phyloP scores from a whole-genome alignment of 2,797 vertebrate genomes.

The Crocidura indochinensis region DNA sequence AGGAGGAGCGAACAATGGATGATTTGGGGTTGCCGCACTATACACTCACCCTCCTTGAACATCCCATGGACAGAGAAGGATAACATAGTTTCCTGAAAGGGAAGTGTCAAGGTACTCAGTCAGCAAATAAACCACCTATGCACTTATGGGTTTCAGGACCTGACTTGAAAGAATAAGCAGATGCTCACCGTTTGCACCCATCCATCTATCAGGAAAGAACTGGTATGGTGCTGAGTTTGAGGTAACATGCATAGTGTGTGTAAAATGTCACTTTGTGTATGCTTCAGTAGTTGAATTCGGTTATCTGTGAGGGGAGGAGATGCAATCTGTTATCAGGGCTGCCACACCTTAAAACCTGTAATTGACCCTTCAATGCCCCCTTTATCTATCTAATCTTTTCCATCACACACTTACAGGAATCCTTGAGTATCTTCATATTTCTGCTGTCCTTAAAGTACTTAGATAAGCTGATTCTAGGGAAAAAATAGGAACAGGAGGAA shows the following conservation, averaged over 20 bases:
- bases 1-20: constrained; percentile 87
- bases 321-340: neutral
- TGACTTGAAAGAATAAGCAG: neutral
- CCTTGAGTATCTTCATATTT: constrained; percentile 24
- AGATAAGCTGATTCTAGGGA: constrained; percentile 43
- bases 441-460: constrained; percentile 28
- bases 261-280: constrained; percentile 31
- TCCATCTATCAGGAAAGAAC: constrained; percentile 30
- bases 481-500: neutral
- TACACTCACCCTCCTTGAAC: constrained; percentile 89
- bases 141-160: neutral
- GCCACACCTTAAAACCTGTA: no score
- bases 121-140: neutral
- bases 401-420: constrained; percentile 24
- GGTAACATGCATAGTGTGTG: constrained; percentile 20
- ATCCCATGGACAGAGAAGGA: constrained; percentile 69
- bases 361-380: neutral
- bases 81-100: constrained; percentile 65
- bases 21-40: constrained; percentile 53
- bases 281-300: neutral
- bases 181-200: constrained; percentile 36
- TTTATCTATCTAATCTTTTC: neutral
- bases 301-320: neutral
- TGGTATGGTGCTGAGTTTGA: constrained; percentile 63
- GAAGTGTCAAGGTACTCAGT: neutral